These are phyloP conservation scores for Amblyjoppa fuscipennis DNA, from an alignment of 2,888 invertebrate genomes.

Conservation along the genomic window DNA sequence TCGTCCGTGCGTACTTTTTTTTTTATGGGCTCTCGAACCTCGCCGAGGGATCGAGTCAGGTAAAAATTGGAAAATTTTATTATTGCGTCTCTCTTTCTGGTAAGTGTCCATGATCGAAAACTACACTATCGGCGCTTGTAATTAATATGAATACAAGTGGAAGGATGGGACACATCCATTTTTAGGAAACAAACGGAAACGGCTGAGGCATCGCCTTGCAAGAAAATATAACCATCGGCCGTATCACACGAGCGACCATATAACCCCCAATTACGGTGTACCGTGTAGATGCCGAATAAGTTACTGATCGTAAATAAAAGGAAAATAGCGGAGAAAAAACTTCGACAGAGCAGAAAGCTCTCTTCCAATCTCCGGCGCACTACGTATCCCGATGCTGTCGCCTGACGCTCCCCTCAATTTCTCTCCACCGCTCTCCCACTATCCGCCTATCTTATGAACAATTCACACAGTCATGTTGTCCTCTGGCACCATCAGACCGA, in stretches of 20 bases:
- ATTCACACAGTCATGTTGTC: constrained; percentile 70
- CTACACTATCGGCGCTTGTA: too few relatives aligned
- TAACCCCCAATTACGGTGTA: background rate
- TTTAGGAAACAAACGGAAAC: background rate
- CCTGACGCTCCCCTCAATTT: constrained; percentile 46
- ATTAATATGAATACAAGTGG: background rate
- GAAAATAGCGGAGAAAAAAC: constrained; percentile 22
- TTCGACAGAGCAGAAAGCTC: constrained; percentile 34
- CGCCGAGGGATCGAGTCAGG: too few relatives aligned
- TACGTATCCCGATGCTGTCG: constrained; percentile 22
- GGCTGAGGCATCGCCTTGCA: background rate
- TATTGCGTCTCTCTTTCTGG: background rate
- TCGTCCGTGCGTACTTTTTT: too few relatives aligned
- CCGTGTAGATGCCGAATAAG: constrained; percentile 13
- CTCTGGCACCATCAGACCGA: constrained; percentile 61
- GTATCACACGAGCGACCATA: background rate
- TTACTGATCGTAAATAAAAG: constrained; percentile 40
- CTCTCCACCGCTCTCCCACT: constrained; percentile 47
- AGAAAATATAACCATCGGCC: background rate
- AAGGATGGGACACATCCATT: background rate
- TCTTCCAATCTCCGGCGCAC: constrained; percentile 47
- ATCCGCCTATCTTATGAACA: constrained; percentile 69
- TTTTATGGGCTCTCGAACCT: background rate
- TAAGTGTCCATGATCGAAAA: too few relatives aligned
- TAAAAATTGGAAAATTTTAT: background rate